Percentiles rank a stretch among this genome's conserved stretches.
These are phyloP conservation scores for Troglohyphantes excavatus DNA, from an alignment of 2,888 invertebrate genomes.

Conservation along the genomic window DNA sequence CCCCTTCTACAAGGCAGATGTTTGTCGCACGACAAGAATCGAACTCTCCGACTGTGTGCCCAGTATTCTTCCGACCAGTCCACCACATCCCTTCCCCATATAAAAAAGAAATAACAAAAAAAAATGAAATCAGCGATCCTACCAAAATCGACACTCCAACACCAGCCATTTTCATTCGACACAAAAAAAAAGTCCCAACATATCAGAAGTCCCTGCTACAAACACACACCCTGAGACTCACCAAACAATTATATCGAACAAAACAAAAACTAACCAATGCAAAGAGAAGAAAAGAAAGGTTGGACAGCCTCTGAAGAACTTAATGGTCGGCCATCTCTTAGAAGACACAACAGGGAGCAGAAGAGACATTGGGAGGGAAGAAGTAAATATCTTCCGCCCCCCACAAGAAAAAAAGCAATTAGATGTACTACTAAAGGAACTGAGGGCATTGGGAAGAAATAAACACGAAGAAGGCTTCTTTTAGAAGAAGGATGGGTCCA, in stretches of 20 bases:
- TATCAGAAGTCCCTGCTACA: background rate
- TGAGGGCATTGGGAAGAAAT: constrained; percentile 41
- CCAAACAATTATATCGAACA: constrained; percentile 45
- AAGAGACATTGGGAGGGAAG: background rate
- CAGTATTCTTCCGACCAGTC: no score
- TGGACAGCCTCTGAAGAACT: constrained; percentile 21
- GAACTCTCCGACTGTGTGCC: no score
- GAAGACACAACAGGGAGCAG: constrained; percentile 17
- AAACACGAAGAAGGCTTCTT: constrained; percentile 28
- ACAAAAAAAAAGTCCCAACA: background rate
- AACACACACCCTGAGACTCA: background rate
- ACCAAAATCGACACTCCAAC: background rate
- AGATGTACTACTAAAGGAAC: constrained; percentile 34
- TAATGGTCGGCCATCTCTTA: constrained; percentile 27
- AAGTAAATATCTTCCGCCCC: constrained; percentile 15
- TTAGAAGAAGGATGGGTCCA: constrained; percentile 6
- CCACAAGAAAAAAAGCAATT: constrained; percentile 42
- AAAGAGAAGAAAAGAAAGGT: background rate
- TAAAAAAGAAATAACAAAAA: no score
- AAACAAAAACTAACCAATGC: constrained; percentile 11
- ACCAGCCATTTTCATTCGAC: background rate
- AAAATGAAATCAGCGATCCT: background rate
- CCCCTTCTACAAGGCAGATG: no score
- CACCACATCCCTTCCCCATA: no score
- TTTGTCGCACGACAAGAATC: no score